phyloP scores from a whole-genome alignment of 2,797 vertebrate genomes.

The Momotus momota region DNA sequence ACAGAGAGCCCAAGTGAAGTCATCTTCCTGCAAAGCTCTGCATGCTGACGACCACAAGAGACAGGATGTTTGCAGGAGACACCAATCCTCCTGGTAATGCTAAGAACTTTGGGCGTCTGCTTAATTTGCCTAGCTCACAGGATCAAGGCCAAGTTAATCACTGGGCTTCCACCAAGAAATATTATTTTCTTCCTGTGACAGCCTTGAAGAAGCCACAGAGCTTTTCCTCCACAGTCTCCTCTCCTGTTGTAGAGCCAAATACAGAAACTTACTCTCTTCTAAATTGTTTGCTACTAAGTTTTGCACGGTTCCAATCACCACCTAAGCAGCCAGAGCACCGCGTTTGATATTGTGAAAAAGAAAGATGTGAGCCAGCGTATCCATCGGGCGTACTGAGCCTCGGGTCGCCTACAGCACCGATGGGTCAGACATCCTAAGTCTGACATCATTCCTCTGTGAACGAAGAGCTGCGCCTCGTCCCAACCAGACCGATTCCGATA shows the following conservation, averaged over 20 bases:
- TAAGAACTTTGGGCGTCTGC: not conserved
- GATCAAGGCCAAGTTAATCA: not conserved
- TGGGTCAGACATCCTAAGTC: no score
- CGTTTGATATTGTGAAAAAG: rapidly evolving
- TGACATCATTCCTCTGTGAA: not conserved
- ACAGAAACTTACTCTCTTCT: rapidly evolving
- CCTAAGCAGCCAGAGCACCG: rapidly evolving
- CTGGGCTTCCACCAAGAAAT: not conserved
- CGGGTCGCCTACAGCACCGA: not conserved
- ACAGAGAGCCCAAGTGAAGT: rapidly evolving
- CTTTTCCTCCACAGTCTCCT: no score
- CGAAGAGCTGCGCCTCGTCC: not conserved
- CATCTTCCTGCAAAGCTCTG: not conserved
- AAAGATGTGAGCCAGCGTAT: rapidly evolving
- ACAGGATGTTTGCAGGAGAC: not conserved
- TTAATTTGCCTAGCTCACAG: not conserved
- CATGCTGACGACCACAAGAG: rapidly evolving
- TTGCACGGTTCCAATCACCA: rapidly evolving
- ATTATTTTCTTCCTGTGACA: not conserved
- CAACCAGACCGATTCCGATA: rapidly evolving
- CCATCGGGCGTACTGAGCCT: rapidly evolving
- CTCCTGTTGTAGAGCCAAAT: not conserved
- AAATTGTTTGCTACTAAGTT: rapidly evolving
- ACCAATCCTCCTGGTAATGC: not conserved
- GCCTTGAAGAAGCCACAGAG: not conserved